Evolutionary conservation across 2,113 vertebrate species (phyloP), one percentile per base, ranked within the genome.

Genomic region (Pseudorectes ferrugineus): DNA sequence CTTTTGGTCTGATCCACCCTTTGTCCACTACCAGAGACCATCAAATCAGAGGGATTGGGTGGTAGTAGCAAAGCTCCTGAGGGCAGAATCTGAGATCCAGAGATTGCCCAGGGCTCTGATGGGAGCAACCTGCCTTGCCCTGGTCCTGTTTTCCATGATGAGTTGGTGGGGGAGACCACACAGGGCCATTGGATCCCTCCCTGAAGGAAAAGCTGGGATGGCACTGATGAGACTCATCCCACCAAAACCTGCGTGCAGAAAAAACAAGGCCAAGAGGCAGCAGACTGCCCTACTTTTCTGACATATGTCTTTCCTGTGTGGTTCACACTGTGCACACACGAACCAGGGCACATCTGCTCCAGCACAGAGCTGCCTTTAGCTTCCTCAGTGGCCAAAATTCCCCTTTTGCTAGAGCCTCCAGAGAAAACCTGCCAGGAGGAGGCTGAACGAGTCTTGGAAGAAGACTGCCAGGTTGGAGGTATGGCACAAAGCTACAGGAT

Each of bases 231-330:
- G 28, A 23, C 38, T 48, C 51, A 31, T 6, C 35, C 25, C 8
- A 35, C 31, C 57, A 58, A 71, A 58, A 77, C 6, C 42, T 20
- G 16, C 0, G 0, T 22, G n/a, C 40, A 48, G 28, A 38, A 57
- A 35, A 35, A 46, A 9, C 28, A 21, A 54, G 38, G 33, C n/a
- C 28, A 43, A 48, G 75, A 78, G 24, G 72, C 66, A 72, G 75
- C 58, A 73, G 85, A 29, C 14, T 85, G 89, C 59, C 71, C 92
- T 55, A 70, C 67, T 90, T 95, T 35, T 62, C 45, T 77, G 87
- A 65, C 38, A 63, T 17, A 11, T 1, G 54, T 1, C 12, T 77
- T 97, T 97, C 95, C 95, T 96, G 88, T 92, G 75, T 51, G 9
- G 62, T 67, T 85, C 55, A 25, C 31, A 51, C 26, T 3, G 1